Evolutionary conservation across 2,797 vertebrate genomes (phyloP).

Genomic region (Poeciliopsis presidionis): DNA sequence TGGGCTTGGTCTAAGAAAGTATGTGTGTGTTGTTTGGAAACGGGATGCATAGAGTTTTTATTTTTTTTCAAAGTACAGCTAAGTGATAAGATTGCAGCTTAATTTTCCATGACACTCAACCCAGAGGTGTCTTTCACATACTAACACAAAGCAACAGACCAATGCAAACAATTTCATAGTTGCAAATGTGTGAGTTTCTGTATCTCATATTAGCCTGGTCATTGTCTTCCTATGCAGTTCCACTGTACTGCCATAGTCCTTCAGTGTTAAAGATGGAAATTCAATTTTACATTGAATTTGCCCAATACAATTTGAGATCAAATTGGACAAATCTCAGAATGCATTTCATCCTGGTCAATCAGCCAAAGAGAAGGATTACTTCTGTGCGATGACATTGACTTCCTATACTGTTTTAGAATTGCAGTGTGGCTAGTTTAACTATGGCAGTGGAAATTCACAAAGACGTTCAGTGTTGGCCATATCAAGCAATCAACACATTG

Average conservation of each 20-base stretch:
- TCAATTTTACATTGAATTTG: background rate
- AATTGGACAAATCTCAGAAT: background rate
- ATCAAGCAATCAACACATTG: too few relatives aligned
- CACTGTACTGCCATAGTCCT: background rate
- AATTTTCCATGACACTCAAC: slow-evolving; percentile 29
- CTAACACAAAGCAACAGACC: slow-evolving; percentile 14
- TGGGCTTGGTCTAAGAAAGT: background rate
- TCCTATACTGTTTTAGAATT: background rate
- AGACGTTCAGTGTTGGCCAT: too few relatives aligned
- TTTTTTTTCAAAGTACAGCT: slow-evolving; percentile 15
- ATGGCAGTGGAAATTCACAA: too few relatives aligned
- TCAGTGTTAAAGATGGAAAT: background rate
- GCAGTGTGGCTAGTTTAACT: too few relatives aligned
- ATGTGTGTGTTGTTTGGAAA: background rate
- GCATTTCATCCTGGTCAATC: background rate
- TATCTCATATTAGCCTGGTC: background rate
- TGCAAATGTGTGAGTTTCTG: background rate
- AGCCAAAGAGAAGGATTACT: background rate
- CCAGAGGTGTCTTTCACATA: slow-evolving; percentile 16
- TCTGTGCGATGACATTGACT: background rate
- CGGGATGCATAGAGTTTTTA: background rate
- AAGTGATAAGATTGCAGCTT: slow-evolving; percentile 22
- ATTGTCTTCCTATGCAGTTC: background rate
- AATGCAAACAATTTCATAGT: slow-evolving; percentile 9
- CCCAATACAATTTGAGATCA: background rate